A percentile compares a stretch with the other conserved stretches of the same genome.
Evolutionary conservation across 1,140 invertebrate species (phyloP).

Genomic region (Drosophila hydei): DNA sequence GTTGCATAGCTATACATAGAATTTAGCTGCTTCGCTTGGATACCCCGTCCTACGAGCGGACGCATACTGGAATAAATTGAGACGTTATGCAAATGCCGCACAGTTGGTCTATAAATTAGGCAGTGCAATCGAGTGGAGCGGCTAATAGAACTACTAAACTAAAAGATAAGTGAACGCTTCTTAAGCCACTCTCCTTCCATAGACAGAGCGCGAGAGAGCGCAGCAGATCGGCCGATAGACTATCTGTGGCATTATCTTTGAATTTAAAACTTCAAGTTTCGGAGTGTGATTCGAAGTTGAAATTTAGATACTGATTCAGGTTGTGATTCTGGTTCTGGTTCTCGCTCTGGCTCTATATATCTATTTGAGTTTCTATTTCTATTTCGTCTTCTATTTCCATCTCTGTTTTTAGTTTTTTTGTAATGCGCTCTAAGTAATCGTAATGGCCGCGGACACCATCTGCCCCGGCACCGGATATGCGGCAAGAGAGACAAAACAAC

Average conservation of each 20-base stretch:
- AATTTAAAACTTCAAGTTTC: slow-evolving; percentile 16
- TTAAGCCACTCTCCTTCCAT: neutral
- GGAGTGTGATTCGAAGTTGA: slow-evolving; percentile 38
- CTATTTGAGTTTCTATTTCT: slow-evolving; percentile 5
- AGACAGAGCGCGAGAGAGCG: neutral
- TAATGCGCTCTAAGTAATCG: slow-evolving; percentile 70
- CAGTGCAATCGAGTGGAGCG: neutral
- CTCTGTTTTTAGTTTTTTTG: slow-evolving; percentile 16
- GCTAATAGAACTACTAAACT: slow-evolving; percentile 13
- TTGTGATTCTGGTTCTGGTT: slow-evolving; percentile 1
- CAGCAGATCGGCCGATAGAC: slow-evolving; percentile 9
- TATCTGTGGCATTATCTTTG: slow-evolving; percentile 19
- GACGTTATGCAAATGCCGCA: slow-evolving; percentile 51
- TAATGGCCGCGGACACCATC: slow-evolving; percentile 47
- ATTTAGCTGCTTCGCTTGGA: neutral
- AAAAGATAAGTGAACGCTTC: neutral
- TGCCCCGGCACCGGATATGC: slow-evolving; percentile 69
- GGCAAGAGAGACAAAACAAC: slow-evolving; percentile 50
- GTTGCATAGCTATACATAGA: slow-evolving; percentile 3
- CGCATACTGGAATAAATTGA: neutral
- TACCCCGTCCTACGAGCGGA: neutral
- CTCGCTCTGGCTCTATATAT: slow-evolving; percentile 11
- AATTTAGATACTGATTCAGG: slow-evolving; percentile 8
- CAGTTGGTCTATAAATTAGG: slow-evolving; percentile 10
- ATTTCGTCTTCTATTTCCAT: neutral